These are phyloP conservation scores for Chinchilla lanigera DNA, from an alignment of 2,113 vertebrate genomes.

Conservation along the genomic window DNA sequence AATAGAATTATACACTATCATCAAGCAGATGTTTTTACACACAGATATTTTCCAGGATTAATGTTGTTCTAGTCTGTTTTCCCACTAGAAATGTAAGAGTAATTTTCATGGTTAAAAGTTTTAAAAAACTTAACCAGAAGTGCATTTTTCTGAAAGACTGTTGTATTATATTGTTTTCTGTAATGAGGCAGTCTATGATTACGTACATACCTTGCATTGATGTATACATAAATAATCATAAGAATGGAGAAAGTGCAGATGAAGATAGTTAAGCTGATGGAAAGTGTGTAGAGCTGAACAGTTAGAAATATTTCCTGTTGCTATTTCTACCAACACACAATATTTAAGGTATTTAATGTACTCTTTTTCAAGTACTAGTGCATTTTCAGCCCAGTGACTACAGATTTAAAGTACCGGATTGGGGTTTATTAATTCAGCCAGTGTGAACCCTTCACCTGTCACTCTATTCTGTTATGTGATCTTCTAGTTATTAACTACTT, in stretches of 20 bases:
- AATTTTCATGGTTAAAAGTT: constrained; percentile 51
- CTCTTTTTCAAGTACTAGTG: background rate
- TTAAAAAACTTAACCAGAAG: background rate
- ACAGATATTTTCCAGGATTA: constrained; percentile 16
- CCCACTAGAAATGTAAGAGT: background rate
- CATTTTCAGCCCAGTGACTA: background rate
- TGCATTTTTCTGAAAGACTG: background rate
- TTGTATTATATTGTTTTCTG: background rate
- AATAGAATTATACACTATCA: background rate
- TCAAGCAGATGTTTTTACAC: background rate
- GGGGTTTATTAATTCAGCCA: background rate
- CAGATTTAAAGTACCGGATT: background rate
- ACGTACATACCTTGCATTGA: background rate
- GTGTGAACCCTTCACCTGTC: background rate
- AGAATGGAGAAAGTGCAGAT: background rate
- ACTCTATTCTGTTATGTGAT: background rate
- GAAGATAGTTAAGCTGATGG: background rate
- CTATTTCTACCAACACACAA: constrained; percentile 3
- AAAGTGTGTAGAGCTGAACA: background rate
- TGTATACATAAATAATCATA: background rate
- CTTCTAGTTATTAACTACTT: constrained; percentile 24
- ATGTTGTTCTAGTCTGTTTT: constrained; percentile 35
- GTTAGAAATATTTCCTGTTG: constrained; percentile 39
- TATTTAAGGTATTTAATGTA: background rate
- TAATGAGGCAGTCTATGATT: background rate